Evolutionary conservation across 2,797 vertebrate genomes (phyloP).

Genomic region (Thamnophis elegans): DNA sequence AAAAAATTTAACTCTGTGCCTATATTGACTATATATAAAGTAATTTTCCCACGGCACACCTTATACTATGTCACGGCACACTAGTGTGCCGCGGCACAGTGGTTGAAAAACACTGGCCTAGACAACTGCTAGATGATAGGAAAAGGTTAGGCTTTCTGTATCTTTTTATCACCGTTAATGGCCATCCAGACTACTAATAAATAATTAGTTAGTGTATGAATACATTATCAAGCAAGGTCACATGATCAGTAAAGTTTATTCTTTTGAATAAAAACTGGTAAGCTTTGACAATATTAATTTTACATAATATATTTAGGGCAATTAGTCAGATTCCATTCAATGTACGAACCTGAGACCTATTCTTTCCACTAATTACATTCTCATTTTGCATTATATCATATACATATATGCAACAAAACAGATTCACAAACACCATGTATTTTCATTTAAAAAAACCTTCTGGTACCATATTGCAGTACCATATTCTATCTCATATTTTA

Average conservation of each 20-base stretch:
- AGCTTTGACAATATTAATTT: constrained; percentile 54
- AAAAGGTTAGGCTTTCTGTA: background rate
- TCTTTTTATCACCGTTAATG: background rate
- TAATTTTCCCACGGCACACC: no score
- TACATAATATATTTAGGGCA: constrained; percentile 16
- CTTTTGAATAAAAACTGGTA: constrained; percentile 59
- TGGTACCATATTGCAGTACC: constrained; percentile 29
- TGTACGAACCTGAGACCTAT: constrained; percentile 51
- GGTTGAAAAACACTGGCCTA: no score
- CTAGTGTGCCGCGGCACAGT: no score
- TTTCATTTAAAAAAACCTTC: background rate
- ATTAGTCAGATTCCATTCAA: constrained; percentile 59
- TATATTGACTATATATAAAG: no score
- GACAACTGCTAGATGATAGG: background rate
- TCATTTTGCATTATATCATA: constrained; percentile 32
- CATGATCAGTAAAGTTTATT: constrained; percentile 37
- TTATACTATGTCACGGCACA: no score
- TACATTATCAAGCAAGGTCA: constrained; percentile 37
- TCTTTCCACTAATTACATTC: constrained; percentile 50
- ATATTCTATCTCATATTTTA: background rate
- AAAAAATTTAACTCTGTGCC: no score
- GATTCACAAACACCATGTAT: constrained; percentile 47
- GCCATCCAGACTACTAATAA: background rate
- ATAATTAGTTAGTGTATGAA: rapidly evolving
- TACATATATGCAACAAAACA: constrained; percentile 51